A percentile compares a stretch with the other conserved stretches of the same genome.
These are phyloP conservation scores for Apamea epomidion DNA, from an alignment of 2,888 invertebrate species.

Conservation along the genomic window DNA sequence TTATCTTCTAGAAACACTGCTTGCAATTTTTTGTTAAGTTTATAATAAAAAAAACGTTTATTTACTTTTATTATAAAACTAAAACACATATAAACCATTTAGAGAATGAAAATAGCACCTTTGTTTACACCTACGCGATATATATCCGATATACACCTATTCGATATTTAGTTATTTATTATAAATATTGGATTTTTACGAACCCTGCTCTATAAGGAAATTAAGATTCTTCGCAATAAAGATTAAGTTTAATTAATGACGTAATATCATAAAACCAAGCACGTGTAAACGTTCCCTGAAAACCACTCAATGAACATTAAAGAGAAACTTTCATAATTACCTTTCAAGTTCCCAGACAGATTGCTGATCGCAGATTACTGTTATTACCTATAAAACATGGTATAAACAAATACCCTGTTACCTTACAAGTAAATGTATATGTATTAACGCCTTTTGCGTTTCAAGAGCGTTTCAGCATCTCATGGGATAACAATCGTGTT, in stretches of 20 bases:
- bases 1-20: no score
- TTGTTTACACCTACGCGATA: no score
- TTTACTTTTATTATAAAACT: no score
- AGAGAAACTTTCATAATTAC: constrained; percentile 16
- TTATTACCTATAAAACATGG: constrained; percentile 7
- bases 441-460: constrained; percentile 48
- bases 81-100: no score
- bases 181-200: no score
- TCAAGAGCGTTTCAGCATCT: constrained; percentile 56
- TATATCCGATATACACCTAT: no score
- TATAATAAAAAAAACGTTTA: no score
- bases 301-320: background rate
- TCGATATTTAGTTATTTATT: background rate
- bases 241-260: background rate
- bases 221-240: background rate
- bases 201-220: background rate
- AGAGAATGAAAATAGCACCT: no score
- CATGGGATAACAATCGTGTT: constrained; percentile 65
- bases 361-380: constrained; percentile 1
- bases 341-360: background rate
- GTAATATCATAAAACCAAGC: constrained; percentile 4
- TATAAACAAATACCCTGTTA: constrained; percentile 28
- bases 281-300: background rate
- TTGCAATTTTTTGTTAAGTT: no score
- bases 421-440: constrained; percentile 33